A percentile compares a stretch with the other conserved stretches of the same genome.
phyloP scores from a whole-genome alignment of 2,888 invertebrate genomes.

The Muschampia staudingeri region DNA sequence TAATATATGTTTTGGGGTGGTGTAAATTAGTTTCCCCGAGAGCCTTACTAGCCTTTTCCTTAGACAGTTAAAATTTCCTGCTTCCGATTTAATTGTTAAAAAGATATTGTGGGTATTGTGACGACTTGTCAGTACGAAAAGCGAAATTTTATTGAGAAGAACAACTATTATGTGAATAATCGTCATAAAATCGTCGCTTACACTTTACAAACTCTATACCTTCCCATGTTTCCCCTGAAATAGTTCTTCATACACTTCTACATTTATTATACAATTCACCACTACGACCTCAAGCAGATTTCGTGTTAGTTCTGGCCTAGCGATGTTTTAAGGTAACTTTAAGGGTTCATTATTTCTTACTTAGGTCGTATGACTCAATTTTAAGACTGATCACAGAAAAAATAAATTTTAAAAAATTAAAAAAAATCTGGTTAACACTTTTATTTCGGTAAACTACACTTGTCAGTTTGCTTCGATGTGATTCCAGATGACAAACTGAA shows the following conservation, averaged over 20 bases:
- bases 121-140: conserved; percentile 67
- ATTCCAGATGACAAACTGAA: conserved; percentile 74
- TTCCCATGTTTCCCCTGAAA: conserved; percentile 76
- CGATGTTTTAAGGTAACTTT: conserved; percentile 82
- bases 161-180: conserved; percentile 56
- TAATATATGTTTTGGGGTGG: conserved; percentile 88
- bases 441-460: conserved; percentile 76
- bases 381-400: conserved; percentile 91
- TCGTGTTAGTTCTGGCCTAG: conserved; percentile 88
- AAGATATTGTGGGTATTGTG: conserved; percentile 71
- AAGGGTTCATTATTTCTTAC: conserved; percentile 89
- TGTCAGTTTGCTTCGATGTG: conserved; percentile 73
- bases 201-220: conserved; percentile 71
- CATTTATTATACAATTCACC: conserved; percentile 74
- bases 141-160: conserved; percentile 56
- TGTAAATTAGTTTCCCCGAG: conserved; percentile 90
- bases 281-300: conserved; percentile 71
- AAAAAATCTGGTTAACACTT: conserved; percentile 77
- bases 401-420: conserved; percentile 76
- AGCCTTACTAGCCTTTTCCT: conserved; percentile 91
- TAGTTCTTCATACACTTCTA: conserved; percentile 75
- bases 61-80: conserved; percentile 81
- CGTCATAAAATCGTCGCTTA: conserved; percentile 77
- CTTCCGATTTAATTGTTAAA: conserved; percentile 71
- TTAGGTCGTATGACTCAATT: conserved; percentile 91